Conservation (phyloP, 2,113 vertebrate species). For the Pelecanus crispus region DNA sequence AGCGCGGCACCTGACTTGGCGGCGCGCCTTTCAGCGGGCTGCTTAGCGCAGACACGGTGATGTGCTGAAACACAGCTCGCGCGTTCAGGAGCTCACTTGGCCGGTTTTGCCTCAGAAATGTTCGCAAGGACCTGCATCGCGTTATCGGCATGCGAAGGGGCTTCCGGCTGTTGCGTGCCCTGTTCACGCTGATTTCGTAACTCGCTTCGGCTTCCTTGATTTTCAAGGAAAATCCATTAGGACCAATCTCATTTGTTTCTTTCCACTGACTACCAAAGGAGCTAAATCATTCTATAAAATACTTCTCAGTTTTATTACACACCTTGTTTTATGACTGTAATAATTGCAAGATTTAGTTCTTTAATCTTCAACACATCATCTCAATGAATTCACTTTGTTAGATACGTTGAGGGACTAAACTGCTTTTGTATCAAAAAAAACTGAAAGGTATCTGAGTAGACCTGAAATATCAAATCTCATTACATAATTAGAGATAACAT, state of each 20-base stretch:
- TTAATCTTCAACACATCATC: slow-evolving; percentile 20
- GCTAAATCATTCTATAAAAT: slow-evolving; percentile 4
- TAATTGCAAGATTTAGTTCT: slow-evolving; percentile 21
- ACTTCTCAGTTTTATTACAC: neutral
- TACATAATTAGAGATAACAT: neutral
- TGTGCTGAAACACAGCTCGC: neutral
- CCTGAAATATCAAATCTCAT: neutral
- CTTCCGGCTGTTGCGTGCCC: neutral
- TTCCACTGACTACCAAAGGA: neutral
- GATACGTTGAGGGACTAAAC: neutral
- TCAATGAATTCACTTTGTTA: neutral
- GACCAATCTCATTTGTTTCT: neutral
- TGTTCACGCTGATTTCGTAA: neutral
- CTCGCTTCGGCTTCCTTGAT: neutral
- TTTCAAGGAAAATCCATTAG: neutral
- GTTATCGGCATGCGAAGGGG: rapidly evolving
- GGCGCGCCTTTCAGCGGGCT: rapidly evolving
- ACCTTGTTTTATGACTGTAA: slow-evolving; percentile 14
- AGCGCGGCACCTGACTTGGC: rapidly evolving
- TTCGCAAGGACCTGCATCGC: neutral
- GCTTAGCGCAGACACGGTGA: neutral
- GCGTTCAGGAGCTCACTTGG: neutral
- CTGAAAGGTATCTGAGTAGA: neutral
- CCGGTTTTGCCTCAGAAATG: neutral
- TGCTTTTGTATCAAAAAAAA: neutral